Base-by-base conservation (phyloP, 92 coral and sea anemone genomes). In the Phenganax subtilis region DNA sequence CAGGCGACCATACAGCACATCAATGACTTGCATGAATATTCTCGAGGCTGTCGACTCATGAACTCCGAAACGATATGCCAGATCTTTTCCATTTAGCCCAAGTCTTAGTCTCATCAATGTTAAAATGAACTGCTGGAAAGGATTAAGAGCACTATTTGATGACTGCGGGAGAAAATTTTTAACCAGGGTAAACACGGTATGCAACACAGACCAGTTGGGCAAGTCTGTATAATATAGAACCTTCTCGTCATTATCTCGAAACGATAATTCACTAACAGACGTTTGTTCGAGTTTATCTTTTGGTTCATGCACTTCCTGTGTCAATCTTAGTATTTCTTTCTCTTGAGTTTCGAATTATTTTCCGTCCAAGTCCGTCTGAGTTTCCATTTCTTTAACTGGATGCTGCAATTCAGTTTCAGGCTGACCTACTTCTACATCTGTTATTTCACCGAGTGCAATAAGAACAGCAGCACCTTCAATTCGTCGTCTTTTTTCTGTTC, bases 181-280 rank as follows among this genome's bases (percentile, higher is more conserved):
- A 8, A 85, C 71, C 72, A 52, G 81, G 57, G 80, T 80, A 62
- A 81, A 85, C 20, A 85, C 60, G 30, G 63, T 73, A 74, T 57
- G 54, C 76, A 85, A 66, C 62, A 80, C 62, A 47, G 80, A 53
- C 88, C 88, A 85, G 85, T 75, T 85, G 71, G 88, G 85, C 73
- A 85, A 76, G 55, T 85, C 85, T 70, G 88, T 80, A 83, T 85
- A 85, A 71, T 68, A 85, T 54, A 85, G 71, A 51, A 85, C 88
- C 77, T 86, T 53, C 53, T 80, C 68, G 55, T 80, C 84, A 80
- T 80, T 25, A 44, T 27, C 20, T 51, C 54, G 61, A 61, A 80
- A 80, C 51, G 60, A 72, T 67, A 51, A 44, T 67, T 80, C 55
- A 67, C 68, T 63, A 66, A 80, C 60, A 56, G 84, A 80, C 56